Percentiles rank a stretch among this genome's conserved stretches.
phyloP scores from a whole-genome alignment of 2,113 vertebrate genomes.

The Phalacrocorax carbo region DNA sequence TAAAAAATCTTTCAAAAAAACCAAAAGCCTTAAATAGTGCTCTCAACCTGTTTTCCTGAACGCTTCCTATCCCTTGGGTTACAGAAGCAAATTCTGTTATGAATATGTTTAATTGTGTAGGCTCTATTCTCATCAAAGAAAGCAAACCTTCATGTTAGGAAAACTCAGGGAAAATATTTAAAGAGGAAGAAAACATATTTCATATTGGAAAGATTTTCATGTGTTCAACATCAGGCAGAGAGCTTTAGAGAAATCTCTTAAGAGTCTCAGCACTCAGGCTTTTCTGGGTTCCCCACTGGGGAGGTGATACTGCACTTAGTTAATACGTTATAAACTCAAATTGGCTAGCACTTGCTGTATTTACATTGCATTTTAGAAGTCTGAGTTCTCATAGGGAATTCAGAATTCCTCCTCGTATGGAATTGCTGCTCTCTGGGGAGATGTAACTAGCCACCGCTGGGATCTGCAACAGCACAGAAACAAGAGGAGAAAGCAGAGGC shows the following conservation, averaged over 20 bases:
- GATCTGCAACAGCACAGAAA: not conserved
- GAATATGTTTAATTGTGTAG: not conserved
- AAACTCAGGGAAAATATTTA: not conserved
- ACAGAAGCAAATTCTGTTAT: not conserved
- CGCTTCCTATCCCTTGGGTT: not conserved
- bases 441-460: not conserved
- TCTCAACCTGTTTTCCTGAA: not conserved
- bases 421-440: not conserved
- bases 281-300: not conserved
- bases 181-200: not conserved
- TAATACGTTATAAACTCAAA: conserved; percentile 42
- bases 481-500: not conserved
- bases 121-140: conserved; percentile 10
- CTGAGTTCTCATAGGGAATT: conserved; percentile 37
- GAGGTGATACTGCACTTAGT: not conserved
- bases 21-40: not conserved
- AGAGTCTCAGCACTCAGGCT: not conserved
- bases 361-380: conserved; percentile 20
- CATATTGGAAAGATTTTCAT: not conserved
- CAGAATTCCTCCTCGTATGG: not conserved
- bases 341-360: not conserved
- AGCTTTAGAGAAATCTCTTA: not conserved
- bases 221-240: not conserved
- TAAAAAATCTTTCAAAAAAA: not conserved
- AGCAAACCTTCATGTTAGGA: conserved; percentile 5